These are phyloP conservation scores for Plectrocnemia conspersa DNA, from an alignment of 1,140 invertebrate genomes.

Conservation along the genomic window DNA sequence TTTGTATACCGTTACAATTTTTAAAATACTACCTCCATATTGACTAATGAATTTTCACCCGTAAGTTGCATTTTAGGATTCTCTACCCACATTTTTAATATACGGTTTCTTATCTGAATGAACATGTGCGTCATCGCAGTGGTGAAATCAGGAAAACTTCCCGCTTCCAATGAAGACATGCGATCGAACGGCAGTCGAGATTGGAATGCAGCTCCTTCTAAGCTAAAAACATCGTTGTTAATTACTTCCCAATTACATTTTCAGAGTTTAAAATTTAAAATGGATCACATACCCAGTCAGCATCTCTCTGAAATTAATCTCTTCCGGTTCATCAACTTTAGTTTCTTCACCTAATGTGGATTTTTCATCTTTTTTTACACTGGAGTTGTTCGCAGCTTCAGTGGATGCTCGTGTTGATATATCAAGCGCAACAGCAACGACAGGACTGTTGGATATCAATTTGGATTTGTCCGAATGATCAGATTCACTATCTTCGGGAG, in stretches of 20 bases:
- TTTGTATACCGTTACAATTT: not conserved
- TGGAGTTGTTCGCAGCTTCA: conserved; percentile 19
- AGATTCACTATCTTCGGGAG: conserved; percentile 60
- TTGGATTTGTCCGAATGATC: conserved; percentile 63
- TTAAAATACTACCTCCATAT: conserved; percentile 62
- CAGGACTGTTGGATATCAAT: conserved; percentile 45
- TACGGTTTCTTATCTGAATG: conserved; percentile 86
- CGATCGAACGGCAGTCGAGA: conserved; percentile 92
- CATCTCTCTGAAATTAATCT: conserved; percentile 51
- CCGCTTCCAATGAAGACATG: conserved; percentile 88
- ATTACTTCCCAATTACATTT: not conserved
- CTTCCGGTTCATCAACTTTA: conserved; percentile 53
- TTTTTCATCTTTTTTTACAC: conserved; percentile 51
- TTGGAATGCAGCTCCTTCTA: conserved; percentile 91
- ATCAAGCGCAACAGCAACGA: conserved; percentile 48
- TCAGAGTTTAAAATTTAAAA: no score
- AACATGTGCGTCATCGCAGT: conserved; percentile 83
- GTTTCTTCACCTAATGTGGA: conserved; percentile 44
- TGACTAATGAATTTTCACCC: conserved; percentile 72
- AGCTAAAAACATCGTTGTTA: conserved; percentile 50
- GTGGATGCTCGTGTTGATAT: conserved; percentile 41
- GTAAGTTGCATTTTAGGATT: conserved; percentile 91
- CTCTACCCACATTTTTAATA: conserved; percentile 95
- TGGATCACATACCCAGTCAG: conserved; percentile 45
- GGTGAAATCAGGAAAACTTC: conserved; percentile 88